These are phyloP conservation scores for Enchytraeus crypticus DNA, from an alignment of 2,888 invertebrate genomes.

Conservation along the genomic window DNA sequence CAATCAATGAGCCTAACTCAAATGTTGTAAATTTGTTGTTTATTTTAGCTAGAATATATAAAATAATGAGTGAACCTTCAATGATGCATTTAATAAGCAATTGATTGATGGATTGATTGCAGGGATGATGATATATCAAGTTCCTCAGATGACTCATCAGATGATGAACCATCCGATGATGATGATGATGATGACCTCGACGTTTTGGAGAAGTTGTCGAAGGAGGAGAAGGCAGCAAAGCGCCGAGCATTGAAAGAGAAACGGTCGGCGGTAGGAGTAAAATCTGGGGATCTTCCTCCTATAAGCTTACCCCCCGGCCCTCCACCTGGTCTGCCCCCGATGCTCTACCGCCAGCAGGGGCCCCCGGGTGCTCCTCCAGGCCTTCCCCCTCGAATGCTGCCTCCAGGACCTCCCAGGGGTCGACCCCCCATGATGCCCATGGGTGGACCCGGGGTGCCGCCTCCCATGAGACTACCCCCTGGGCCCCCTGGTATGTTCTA, in stretches of 20 bases:
- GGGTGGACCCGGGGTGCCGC: slow-evolving; percentile 31
- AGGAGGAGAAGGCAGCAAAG: slow-evolving; percentile 18
- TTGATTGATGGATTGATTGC: too few relatives aligned
- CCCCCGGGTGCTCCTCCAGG: slow-evolving; percentile 37
- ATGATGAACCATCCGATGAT: slow-evolving; percentile 20
- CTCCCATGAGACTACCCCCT: slow-evolving; percentile 52
- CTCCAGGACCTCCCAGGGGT: slow-evolving; percentile 47
- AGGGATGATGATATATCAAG: slow-evolving; percentile 6
- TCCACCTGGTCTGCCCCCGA: slow-evolving; percentile 55
- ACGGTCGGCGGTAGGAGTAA: background rate
- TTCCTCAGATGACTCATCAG: background rate
- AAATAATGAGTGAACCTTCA: too few relatives aligned
- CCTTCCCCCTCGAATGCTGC: slow-evolving; percentile 41
- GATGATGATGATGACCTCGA: slow-evolving; percentile 17
- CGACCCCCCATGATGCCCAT: slow-evolving; percentile 41
- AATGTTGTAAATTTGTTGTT: too few relatives aligned
- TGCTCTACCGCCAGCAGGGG: slow-evolving; percentile 46
- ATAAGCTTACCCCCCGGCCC: slow-evolving; percentile 43
- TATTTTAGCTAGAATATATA: too few relatives aligned
- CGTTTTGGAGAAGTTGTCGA: slow-evolving; percentile 22
- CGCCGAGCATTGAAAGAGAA: slow-evolving; percentile 14
- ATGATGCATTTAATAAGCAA: too few relatives aligned
- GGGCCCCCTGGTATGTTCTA: slow-evolving; percentile 55
- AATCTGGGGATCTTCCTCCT: background rate
- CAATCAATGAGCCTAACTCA: too few relatives aligned